Evolutionary conservation across 2,888 invertebrate genomes (phyloP), one percentile per base, ranked within the genome.

Genomic region (Ichneumon xanthorius): DNA sequence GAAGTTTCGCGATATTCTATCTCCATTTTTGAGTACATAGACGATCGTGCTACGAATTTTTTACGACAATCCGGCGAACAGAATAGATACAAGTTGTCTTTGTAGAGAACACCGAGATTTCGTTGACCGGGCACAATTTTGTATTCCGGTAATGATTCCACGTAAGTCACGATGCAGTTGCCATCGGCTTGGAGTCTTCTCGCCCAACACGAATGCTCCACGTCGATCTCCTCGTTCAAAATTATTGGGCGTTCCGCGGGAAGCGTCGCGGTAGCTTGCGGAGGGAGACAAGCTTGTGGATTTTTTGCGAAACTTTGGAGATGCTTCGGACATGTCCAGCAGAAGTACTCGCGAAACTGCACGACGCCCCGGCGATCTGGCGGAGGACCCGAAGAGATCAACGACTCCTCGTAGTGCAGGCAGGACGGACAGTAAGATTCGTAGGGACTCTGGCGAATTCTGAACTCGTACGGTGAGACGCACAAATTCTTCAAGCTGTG

Each of bases 241-340:
- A 89, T 82, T 65, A 89, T 93, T 0, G 96, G 96, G 37, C 95
- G 91, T 90, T 95, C 88, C 11, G 88, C 93, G 0, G 96, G 96
- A 45, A 96, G 91, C 0, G 85, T 48, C 84, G 86, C 84, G 0
- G 86, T 87, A 58, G 92, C 92, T 67, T 90, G 90, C 0, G 94
- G 93, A 0, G 93, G 92, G 22, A 96, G 91, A 90, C 94, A 95
- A 19, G 82, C 84, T 6, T 93, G 89, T 0, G 96, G 95, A 86
- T 94, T 85, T 40, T 92, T 89, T 26, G 95, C 86, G 84, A 96
- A 96, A 50, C 91, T 88, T 48, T 94, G 90, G 16, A 95, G 91
- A 88, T 96, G 96, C 30, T 94, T 92, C 0, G 91, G 75, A 88
- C 96, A 96, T 67, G 96, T 89, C 96, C 96, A 96, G 89, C 96